Percentiles rank a stretch among this genome's conserved stretches.
phyloP scores from a whole-genome alignment of 2,113 vertebrate genomes.

The Okapia johnstoni region DNA sequence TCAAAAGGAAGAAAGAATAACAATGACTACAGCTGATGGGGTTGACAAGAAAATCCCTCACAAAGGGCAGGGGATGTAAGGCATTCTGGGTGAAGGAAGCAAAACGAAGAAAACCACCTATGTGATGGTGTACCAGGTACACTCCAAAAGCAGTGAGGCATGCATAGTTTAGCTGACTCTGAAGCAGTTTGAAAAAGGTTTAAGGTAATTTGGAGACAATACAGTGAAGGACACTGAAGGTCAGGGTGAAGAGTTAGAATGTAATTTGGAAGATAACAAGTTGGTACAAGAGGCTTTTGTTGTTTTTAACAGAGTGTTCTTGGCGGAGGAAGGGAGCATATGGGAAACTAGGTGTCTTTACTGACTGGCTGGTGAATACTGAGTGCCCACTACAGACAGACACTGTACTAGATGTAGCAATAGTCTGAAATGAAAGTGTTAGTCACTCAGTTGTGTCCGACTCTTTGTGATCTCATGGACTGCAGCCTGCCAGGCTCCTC shows the following conservation, averaged over 20 bases:
- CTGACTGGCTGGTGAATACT: neutral
- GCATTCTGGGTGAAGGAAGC: neutral
- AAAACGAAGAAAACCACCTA: neutral
- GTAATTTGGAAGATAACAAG: neutral
- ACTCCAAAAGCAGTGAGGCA: neutral
- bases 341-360: neutral
- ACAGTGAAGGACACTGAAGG: neutral
- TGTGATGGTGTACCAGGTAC: neutral
- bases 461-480: neutral
- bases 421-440: neutral
- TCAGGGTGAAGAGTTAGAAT: neutral
- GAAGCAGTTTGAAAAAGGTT: neutral
- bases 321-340: neutral
- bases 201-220: neutral
- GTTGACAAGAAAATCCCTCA: neutral
- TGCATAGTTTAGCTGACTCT: neutral
- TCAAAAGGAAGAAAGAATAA: neutral
- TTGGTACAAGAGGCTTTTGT: neutral
- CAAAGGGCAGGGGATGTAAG: neutral
- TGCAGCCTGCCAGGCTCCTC: neutral
- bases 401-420: neutral
- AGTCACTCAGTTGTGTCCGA: neutral
- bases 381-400: neutral
- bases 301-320: neutral
- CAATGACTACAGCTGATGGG: neutral